phyloP scores from a whole-genome alignment of 2,113 vertebrate genomes.

The Proteles cristata region DNA sequence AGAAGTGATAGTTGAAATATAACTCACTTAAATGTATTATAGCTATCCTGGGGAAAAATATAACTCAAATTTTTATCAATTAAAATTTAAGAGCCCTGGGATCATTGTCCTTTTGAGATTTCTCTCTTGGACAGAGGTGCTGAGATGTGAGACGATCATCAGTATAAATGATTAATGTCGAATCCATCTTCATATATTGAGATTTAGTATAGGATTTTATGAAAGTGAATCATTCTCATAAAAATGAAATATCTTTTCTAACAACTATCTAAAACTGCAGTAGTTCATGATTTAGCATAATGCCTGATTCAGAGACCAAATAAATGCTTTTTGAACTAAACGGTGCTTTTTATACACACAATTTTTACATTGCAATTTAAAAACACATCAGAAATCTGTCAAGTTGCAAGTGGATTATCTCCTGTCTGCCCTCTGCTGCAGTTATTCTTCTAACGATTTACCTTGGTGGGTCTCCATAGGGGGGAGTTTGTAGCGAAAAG shows the following conservation, averaged over 20 bases:
- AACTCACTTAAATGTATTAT: background rate
- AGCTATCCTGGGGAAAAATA: background rate
- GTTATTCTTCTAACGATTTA: background rate
- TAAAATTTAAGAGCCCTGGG: background rate
- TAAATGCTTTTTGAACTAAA: background rate
- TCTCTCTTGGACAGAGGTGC: background rate
- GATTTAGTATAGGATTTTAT: background rate
- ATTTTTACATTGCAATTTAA: background rate
- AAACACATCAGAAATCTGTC: background rate
- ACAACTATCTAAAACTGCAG: background rate
- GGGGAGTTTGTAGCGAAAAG: background rate
- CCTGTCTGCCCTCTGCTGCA: background rate
- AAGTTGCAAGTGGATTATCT: background rate
- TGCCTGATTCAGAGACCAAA: background rate
- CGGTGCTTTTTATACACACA: background rate
- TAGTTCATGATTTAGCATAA: background rate
- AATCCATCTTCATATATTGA: background rate
- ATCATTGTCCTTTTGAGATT: background rate
- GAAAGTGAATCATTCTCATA: background rate
- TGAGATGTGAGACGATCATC: background rate
- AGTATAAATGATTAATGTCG: background rate
- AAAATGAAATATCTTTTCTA: constrained; percentile 39
- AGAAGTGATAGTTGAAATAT: background rate
- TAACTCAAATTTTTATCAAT: background rate
- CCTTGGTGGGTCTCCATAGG: background rate